Base-by-base conservation (phyloP, 2,113 vertebrate species). In the Stomatorhinus ivindoensis region DNA sequence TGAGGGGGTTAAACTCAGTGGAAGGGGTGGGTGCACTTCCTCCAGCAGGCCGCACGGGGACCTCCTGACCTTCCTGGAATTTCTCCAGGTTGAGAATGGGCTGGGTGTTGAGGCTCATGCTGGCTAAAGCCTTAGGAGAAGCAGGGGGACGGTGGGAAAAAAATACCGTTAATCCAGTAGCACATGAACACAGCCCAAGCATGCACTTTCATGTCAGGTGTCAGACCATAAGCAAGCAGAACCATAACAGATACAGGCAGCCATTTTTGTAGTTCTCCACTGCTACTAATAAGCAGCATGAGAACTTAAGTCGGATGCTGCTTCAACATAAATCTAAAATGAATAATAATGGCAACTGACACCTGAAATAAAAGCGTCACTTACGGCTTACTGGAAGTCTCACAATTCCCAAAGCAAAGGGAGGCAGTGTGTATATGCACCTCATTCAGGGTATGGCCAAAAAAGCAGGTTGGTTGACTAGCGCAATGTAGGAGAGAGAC, bases 81-180 rank as follows among this genome's bases (percentile, higher is more conserved):
- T 99, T 98, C 95, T 99, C 98, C 93, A 99, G 95, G 92, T 99
- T 99, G 92, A 99, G 96, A 95, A 99, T 99, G 90, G 98, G 98
- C 89, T 99, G 98, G 35, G 98, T 99, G 94, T 99, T 99, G 91
- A 99, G 95, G 92, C 98, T 99, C 98, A 99, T 99, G 92, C 98
- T 99, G 92, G 98, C 97, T 92, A 99, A 94, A 53, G 98, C 98
- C 98, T 96, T 94, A 89, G 88, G 7, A 65, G 39, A 21, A 65
- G 17, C 87, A 65, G 48, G 90, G 5, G 83, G 87, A 88, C 85
- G 42, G 65, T 35, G 58, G 89, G 44, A 31, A 88, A 24, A 58
- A 89, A 17, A 73, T 48, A 88, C 21, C 48, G 87, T 65, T 35
- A 76, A 31, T 76, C 9, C 39, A 83, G 42, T 42, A 83, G 19